Percentiles rank a stretch among this genome's conserved stretches.
Conservation (phyloP, 2,113 vertebrate genomes). For the Plecturocebus donacophilus region DNA sequence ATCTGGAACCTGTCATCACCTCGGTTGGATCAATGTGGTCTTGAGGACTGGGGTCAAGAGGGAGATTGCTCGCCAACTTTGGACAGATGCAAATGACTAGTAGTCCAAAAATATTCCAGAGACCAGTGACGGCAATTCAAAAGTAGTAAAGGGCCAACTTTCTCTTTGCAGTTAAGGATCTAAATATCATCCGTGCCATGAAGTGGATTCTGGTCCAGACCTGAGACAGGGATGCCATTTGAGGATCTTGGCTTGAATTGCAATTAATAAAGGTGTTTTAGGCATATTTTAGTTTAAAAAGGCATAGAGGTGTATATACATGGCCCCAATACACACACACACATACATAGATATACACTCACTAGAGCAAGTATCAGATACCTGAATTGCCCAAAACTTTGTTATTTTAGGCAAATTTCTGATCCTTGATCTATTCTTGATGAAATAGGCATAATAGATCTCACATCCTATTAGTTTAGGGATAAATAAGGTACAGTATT, state of each 20-base stretch:
- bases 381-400: not conserved
- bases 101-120: not conserved
- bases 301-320: not conserved
- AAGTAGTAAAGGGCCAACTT: constrained; percentile 6
- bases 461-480: not conserved
- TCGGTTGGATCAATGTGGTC: fast-evolving
- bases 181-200: not conserved
- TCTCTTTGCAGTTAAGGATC: not conserved
- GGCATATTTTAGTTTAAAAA: not conserved
- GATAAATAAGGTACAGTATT: not conserved
- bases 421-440: not conserved
- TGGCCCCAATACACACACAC: not conserved
- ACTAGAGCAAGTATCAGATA: not conserved
- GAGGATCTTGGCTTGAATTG: not conserved
- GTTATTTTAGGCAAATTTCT: not conserved
- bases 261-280: not conserved
- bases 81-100: constrained; percentile 45
- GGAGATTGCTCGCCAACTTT: not conserved
- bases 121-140: not conserved
- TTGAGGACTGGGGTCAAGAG: constrained; percentile 23
- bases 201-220: not conserved
- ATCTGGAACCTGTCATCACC: constrained; percentile 38
- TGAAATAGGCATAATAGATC: not conserved
- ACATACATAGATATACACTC: too few relatives aligned
- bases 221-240: not conserved